Base-by-base conservation (phyloP, 2,888 invertebrate genomes). In the Molanna angustata region DNA sequence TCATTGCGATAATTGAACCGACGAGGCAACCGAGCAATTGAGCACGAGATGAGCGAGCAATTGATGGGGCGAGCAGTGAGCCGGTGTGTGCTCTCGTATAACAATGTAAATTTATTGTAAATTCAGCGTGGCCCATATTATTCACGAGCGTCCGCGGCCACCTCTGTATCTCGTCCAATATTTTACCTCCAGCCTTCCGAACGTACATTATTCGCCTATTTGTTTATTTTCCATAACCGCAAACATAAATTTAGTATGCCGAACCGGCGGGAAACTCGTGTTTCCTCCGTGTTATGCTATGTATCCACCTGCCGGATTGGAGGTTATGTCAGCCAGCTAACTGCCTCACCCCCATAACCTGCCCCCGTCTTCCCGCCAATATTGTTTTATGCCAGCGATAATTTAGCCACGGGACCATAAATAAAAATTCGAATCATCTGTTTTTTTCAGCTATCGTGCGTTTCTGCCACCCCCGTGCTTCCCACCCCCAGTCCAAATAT, bases 161-260 rank as follows among this genome's bases (percentile, higher is more conserved):
- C 43, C 43, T 39, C 54, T 48, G 39, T 56, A 56, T 52, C 52
- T 56, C 52, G 37, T 43, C 42, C 56, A 22, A 52, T 56, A 56
- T 52, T 52, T 56, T 48, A 52, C 56, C 49, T 44, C 55, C 48
- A 41, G 40, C 35, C 43, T 35, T 33, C 40, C 51, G 41, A 33
- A 40, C 57, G 57, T 57, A 57, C 57, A 57, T 57, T 54, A 57
- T 57, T 54, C 57, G 54, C 43, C 57, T 48, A 51, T 57, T 57
- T 57, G 57, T 57, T 57, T 57, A 57, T 57, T 57, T 57, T 54
- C 54, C 57, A 57, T 57, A 57, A 57, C 57, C 57, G 51, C 54
- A 49, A 21, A 44, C 57, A 57, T 57, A 57, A 57, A 57, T 57
- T 54, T 51, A 41, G 54, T 44, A 44, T 51, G 54, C 53, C 53